Evolutionary conservation across 1,140 invertebrate genomes (phyloP).

Genomic region (Macrotrachela quadricornifera): DNA sequence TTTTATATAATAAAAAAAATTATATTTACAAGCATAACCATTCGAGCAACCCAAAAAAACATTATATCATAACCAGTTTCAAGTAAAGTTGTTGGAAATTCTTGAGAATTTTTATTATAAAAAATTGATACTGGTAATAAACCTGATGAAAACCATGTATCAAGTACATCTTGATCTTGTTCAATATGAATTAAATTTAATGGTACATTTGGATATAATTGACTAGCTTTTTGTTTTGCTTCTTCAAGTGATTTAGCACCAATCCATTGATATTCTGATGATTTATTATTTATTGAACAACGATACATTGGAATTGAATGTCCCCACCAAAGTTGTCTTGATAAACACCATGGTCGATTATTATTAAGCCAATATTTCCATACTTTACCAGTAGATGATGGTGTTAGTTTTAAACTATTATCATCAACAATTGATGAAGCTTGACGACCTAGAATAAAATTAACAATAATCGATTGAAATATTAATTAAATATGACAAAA

Average conservation of each 20-base stretch:
- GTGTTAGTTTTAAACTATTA: not conserved
- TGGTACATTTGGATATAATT: too few species aligned
- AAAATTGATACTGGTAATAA: not conserved
- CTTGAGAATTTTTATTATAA: not conserved
- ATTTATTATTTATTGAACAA: not conserved
- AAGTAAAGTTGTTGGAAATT: slow-evolving; percentile 43
- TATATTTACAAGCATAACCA: slow-evolving; percentile 87
- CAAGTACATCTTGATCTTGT: not conserved
- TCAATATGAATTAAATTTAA: not conserved
- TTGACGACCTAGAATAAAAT: slow-evolving; percentile 10
- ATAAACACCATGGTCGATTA: slow-evolving; percentile 13
- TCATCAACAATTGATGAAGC: slow-evolving; percentile 8
- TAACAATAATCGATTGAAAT: too few species aligned
- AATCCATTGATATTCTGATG: not conserved
- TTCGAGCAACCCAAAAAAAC: slow-evolving; percentile 97
- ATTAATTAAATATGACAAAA: too few species aligned
- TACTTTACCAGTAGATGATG: not conserved
- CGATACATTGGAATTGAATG: slow-evolving; percentile 11
- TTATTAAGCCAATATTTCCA: slow-evolving; percentile 7
- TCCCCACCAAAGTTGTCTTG: slow-evolving; percentile 14
- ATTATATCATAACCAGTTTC: slow-evolving; percentile 97
- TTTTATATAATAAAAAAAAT: not conserved
- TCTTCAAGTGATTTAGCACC: not conserved
- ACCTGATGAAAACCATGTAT: not conserved
- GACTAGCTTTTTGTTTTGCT: not conserved